Percentiles rank a stretch among this genome's conserved stretches.
Evolutionary conservation across 2,888 invertebrate genomes (phyloP).

Genomic region (Megaustenia siamemsis): DNA sequence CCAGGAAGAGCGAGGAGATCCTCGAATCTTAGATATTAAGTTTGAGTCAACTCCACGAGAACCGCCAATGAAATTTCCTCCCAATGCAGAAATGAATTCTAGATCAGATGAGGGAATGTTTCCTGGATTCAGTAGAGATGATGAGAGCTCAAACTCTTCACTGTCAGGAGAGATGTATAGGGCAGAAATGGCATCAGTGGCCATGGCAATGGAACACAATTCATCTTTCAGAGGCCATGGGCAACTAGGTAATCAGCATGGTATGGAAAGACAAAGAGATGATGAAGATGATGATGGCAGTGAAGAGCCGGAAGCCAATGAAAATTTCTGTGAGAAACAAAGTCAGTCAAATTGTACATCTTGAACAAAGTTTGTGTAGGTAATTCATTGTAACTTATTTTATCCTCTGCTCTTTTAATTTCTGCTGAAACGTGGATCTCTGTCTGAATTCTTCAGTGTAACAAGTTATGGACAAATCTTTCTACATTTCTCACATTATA

Average conservation of each 20-base stretch:
- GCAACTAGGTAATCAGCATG: background rate
- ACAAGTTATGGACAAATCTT: no score
- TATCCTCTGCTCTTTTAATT: no score
- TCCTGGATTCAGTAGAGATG: constrained; percentile 32
- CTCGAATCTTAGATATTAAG: constrained; percentile 42
- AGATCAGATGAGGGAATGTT: background rate
- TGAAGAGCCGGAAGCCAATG: constrained; percentile 6
- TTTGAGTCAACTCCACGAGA: constrained; percentile 42
- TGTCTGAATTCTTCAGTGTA: no score
- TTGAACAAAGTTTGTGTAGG: no score
- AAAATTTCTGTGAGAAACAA: background rate
- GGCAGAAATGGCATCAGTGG: constrained; percentile 5
- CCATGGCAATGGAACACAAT: background rate
- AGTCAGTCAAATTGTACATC: background rate
- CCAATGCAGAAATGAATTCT: constrained; percentile 2
- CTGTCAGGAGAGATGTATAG: constrained; percentile 29
- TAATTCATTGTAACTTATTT: background rate
- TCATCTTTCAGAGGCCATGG: background rate
- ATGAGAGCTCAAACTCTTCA: constrained; percentile 50
- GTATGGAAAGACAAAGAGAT: background rate
- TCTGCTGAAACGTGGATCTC: no score
- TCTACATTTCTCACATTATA: no score
- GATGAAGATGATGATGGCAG: background rate
- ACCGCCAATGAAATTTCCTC: constrained; percentile 7
- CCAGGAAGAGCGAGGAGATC: constrained; percentile 59